Conservation (phyloP, 2,888 invertebrate species). For the Fabriciana adippe region DNA sequence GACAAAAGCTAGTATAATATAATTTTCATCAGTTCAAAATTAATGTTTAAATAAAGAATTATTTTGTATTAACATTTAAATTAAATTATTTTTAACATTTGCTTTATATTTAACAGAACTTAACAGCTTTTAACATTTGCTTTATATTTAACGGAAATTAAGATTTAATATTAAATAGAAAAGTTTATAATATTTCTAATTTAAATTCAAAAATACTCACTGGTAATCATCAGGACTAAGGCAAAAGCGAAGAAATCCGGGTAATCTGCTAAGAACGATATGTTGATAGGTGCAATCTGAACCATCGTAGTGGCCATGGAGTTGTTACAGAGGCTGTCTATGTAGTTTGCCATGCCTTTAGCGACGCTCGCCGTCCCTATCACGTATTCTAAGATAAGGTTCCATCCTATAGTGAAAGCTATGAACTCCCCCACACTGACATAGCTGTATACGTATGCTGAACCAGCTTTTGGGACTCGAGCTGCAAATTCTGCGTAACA, state of each 20-base stretch:
- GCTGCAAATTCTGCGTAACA: slow-evolving; percentile 96
- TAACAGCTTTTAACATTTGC: no score
- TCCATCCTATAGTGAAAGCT: slow-evolving; percentile 97
- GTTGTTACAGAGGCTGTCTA: slow-evolving; percentile 87
- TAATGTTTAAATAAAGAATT: no score
- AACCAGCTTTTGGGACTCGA: slow-evolving; percentile 93
- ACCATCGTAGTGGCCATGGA: slow-evolving; percentile 85
- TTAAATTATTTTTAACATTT: no score
- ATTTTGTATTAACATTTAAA: no score
- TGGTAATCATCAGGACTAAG: slow-evolving; percentile 85
- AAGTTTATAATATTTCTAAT: no score
- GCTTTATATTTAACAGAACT: no score
- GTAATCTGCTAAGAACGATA: slow-evolving; percentile 85
- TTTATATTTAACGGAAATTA: background rate
- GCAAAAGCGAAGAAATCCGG: slow-evolving; percentile 90
- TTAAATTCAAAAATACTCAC: slow-evolving; percentile 66
- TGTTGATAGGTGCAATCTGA: slow-evolving; percentile 84
- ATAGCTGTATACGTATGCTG: slow-evolving; percentile 96
- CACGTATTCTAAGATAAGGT: slow-evolving; percentile 93
- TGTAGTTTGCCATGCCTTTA: slow-evolving; percentile 88
- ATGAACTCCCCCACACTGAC: slow-evolving; percentile 95
- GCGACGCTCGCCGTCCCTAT: slow-evolving; percentile 92
- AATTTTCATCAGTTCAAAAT: no score
- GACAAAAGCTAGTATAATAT: no score
- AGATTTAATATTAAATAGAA: no score